Percentiles rank a stretch among this genome's conserved stretches.
phyloP scores from a whole-genome alignment of 2,797 vertebrate species.

The Peromyscus attwateri region DNA sequence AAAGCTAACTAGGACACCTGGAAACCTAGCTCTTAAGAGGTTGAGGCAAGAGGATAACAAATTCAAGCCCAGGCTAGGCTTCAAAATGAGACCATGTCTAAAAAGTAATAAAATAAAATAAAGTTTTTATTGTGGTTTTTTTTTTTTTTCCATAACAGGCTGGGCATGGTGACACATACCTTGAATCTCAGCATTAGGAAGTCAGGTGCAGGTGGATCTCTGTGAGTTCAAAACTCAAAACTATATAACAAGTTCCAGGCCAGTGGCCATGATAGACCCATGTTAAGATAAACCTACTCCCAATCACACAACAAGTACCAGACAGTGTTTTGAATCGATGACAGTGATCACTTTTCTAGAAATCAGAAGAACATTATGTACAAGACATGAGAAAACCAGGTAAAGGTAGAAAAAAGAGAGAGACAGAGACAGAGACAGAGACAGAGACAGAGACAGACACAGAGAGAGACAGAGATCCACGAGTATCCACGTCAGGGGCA shows the following conservation, averaged over 20 bases:
- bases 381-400: constrained; percentile 11
- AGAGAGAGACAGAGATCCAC: neutral
- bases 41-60: neutral
- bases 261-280: neutral
- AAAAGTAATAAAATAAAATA: neutral
- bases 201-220: neutral
- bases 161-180: neutral
- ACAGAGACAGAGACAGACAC: neutral
- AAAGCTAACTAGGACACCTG: neutral
- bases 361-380: neutral
- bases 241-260: neutral
- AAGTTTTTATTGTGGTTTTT: neutral
- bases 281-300: neutral
- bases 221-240: neutral
- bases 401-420: neutral
- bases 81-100: neutral
- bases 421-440: no score
- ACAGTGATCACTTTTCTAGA: constrained; percentile 34
- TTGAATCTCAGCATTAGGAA: neutral
- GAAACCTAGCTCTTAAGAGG: neutral
- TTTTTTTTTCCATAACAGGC: neutral
- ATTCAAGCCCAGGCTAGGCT: neutral
- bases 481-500: neutral
- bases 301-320: neutral
- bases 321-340: constrained; percentile 6